Evolutionary conservation across 2,113 vertebrate genomes (phyloP).

Genomic region (Caranx ignobilis): DNA sequence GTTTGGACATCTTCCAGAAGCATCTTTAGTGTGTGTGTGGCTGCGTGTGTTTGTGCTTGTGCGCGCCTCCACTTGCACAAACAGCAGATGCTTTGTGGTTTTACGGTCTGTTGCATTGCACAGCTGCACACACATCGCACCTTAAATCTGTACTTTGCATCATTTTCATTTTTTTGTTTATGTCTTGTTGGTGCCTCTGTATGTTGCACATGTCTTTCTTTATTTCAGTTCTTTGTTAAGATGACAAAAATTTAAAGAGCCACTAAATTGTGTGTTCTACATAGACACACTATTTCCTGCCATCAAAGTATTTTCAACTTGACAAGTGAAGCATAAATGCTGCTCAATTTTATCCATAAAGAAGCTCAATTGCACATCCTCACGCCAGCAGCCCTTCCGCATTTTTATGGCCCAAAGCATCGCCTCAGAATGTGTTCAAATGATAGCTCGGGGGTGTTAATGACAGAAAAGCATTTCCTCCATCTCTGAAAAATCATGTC

Average conservation of each 20-base stretch:
- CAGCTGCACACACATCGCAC: constrained; percentile 16
- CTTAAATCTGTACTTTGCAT: constrained; percentile 3
- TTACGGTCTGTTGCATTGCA: constrained; percentile 17
- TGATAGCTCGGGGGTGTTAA: constrained; percentile 14
- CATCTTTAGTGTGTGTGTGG: constrained; percentile 2
- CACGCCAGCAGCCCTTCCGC: not conserved
- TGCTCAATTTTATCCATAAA: constrained; percentile 1
- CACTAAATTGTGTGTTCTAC: not conserved
- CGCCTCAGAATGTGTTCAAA: constrained; percentile 21
- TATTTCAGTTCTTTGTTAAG: not conserved
- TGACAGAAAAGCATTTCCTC: not conserved
- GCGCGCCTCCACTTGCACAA: constrained; percentile 18
- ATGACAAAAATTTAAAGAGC: not conserved
- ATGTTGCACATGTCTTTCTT: constrained; percentile 1
- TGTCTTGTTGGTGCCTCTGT: not conserved
- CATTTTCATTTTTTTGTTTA: not conserved
- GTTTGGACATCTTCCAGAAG: constrained; percentile 43
- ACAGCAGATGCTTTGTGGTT: constrained; percentile 33
- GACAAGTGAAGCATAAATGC: constrained; percentile 6
- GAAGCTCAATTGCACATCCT: not conserved
- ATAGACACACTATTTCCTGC: constrained; percentile 7
- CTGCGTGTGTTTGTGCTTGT: too few relatives aligned
- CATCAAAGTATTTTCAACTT: constrained; percentile 25
- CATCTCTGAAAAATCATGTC: constrained; percentile 4
- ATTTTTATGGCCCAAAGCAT: not conserved